These are phyloP conservation scores for Myxocyprinus asiaticus DNA, from an alignment of 2,113 vertebrate genomes.

Conservation along the genomic window DNA sequence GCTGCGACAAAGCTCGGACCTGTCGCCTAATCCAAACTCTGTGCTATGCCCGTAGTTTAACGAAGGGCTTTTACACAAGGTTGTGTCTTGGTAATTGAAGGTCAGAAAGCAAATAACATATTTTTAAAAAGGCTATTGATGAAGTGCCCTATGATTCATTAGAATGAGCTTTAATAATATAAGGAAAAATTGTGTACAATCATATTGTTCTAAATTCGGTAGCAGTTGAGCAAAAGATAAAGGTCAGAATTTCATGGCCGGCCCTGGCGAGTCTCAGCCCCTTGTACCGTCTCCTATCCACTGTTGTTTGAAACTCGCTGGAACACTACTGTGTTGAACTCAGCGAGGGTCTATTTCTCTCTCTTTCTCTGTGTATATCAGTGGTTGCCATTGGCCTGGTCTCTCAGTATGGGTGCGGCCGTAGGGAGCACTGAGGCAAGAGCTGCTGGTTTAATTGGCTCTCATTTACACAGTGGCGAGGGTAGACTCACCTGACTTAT, in stretches of 20 bases:
- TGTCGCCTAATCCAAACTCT: conserved; percentile 61
- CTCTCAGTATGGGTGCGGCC: conserved; percentile 49
- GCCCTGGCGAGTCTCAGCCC: conserved; percentile 27
- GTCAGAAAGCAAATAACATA: conserved; percentile 47
- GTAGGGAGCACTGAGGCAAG: conserved; percentile 67
- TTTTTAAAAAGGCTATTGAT: conserved; percentile 26
- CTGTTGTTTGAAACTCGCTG: conserved; percentile 30
- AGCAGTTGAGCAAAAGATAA: conserved; percentile 26
- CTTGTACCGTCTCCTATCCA: neutral
- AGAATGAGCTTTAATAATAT: conserved; percentile 23
- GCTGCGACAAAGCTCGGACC: conserved; percentile 64
- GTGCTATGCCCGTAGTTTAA: conserved; percentile 34
- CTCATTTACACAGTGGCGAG: conserved; percentile 77
- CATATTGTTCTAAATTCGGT: conserved; percentile 5
- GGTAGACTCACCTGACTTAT: conserved; percentile 73
- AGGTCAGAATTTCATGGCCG: conserved; percentile 36
- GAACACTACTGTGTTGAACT: conserved; percentile 35
- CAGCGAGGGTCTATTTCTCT: conserved; percentile 29
- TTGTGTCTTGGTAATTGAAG: conserved; percentile 47
- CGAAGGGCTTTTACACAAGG: conserved; percentile 43
- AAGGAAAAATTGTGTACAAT: neutral
- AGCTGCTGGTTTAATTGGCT: conserved; percentile 77
- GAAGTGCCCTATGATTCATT: conserved; percentile 26
- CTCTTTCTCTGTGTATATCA: conserved; percentile 2
- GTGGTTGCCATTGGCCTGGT: conserved; percentile 33